These are phyloP conservation scores for Ianthella basta DNA, from an alignment of 37 sponge, comb jelly and placozoan species.

Conservation along the genomic window DNA sequence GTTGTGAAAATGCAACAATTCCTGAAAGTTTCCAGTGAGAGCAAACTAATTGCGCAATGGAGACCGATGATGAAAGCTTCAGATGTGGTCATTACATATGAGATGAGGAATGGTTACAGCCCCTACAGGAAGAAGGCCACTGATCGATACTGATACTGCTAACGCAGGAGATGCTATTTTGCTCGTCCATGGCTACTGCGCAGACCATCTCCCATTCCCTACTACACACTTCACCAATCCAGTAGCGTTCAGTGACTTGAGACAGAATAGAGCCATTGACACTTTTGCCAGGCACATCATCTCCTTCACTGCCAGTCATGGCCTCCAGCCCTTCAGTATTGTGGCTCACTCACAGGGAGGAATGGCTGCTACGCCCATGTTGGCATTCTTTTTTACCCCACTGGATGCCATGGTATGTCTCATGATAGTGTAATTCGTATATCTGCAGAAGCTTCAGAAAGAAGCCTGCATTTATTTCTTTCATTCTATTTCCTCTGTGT, in stretches of 20 bases:
- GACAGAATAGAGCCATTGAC: not conserved
- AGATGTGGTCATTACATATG: conserved; percentile 9
- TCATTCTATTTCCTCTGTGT: no score
- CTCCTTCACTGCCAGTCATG: not conserved
- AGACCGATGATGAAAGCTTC: not conserved
- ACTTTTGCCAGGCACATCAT: conserved; percentile 18
- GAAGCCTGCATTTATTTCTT: no score
- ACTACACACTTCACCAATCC: conserved; percentile 10
- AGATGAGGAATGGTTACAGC: conserved; percentile 23
- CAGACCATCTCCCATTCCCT: conserved; percentile 4
- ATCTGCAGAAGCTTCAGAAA: no score
- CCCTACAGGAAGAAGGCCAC: not conserved
- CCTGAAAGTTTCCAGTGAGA: not conserved
- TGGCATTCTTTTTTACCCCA: conserved; percentile 6
- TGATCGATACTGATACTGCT: not conserved
- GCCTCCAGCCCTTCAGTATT: conserved; percentile 24
- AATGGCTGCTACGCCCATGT: conserved; percentile 27
- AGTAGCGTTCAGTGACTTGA: not conserved
- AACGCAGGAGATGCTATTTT: not conserved
- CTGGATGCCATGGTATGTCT: conserved; percentile 27
- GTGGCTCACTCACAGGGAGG: conserved; percentile 59
- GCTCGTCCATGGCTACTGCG: conserved; percentile 48
- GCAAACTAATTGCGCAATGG: not conserved
- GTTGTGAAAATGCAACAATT: not conserved
- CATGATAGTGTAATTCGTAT: not conserved